A percentile compares a stretch with the other conserved stretches of the same genome.
Conservation (phyloP, 2,797 vertebrate genomes). For the Alosa sapidissima region DNA sequence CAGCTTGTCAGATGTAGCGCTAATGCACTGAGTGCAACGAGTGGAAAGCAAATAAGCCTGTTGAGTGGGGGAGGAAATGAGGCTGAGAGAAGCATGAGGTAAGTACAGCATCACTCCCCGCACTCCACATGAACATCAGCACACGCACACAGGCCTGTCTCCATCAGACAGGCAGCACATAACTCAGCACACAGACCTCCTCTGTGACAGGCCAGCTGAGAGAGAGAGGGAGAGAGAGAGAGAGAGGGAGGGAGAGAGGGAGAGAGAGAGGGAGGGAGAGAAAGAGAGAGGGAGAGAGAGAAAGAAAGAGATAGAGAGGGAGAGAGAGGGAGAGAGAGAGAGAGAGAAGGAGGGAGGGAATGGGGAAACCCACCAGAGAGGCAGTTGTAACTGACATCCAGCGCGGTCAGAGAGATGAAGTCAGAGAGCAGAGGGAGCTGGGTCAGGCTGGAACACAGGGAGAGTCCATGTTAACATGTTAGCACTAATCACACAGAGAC, state of each 20-base stretch:
- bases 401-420: slow-evolving; percentile 78
- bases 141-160: background rate
- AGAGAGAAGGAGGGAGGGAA: background rate
- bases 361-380: slow-evolving; percentile 80
- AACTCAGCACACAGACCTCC: background rate
- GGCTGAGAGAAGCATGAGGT: background rate
- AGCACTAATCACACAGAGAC: background rate
- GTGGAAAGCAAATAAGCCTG: background rate
- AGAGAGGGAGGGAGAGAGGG: too few relatives aligned
- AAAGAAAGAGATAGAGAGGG: background rate
- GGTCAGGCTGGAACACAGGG: slow-evolving; percentile 74
- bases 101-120: background rate
- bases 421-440: slow-evolving; percentile 79
- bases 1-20: background rate
- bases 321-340: too few relatives aligned
- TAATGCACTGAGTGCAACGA: background rate
- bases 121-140: background rate
- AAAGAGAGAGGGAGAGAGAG: background rate
- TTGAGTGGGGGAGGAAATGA: background rate
- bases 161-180: background rate
- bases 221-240: background rate
- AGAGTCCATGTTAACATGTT: background rate
- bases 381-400: slow-evolving; percentile 87
- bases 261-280: slow-evolving; percentile 10
- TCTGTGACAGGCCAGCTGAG: slow-evolving; percentile 18